Percentiles rank a stretch among this genome's conserved stretches.
Conservation (phyloP, 2,888 invertebrate species). For the Gisinianus flammeolus region DNA sequence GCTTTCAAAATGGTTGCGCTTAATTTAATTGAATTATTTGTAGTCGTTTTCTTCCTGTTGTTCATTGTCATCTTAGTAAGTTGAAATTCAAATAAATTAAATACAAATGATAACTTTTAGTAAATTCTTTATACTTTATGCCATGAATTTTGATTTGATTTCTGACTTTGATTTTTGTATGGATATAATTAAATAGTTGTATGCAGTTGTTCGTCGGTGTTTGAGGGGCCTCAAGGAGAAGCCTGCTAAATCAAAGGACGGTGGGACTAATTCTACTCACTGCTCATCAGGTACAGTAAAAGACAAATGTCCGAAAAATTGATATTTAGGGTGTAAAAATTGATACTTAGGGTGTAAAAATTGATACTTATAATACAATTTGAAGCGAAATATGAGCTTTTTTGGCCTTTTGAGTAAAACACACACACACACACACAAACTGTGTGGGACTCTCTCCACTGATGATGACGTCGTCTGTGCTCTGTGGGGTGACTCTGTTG, state of each 20-base stretch:
- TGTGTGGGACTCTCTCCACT: no score
- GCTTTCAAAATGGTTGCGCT: conserved; percentile 17
- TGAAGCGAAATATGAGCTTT: no score
- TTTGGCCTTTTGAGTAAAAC: no score
- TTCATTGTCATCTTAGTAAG: conserved; percentile 16
- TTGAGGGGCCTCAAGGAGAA: not conserved
- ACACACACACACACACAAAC: no score
- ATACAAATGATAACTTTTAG: no score
- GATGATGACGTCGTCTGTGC: no score
- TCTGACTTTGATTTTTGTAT: not conserved
- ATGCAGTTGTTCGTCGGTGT: conserved; percentile 18
- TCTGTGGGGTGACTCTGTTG: no score
- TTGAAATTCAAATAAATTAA: not conserved
- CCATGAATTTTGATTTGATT: no score
- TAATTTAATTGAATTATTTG: conserved; percentile 26
- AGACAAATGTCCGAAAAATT: not conserved
- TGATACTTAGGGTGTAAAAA: not conserved
- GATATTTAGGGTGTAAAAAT: not conserved
- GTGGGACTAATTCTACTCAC: not conserved
- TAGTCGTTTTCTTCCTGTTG: conserved; percentile 10
- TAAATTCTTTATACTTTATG: no score
- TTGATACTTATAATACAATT: no score
- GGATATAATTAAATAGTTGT: conserved; percentile 1
- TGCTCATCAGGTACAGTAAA: not conserved
- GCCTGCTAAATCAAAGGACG: not conserved